Conservation (phyloP, 2,797 vertebrate species). For the Anisognathus igniventris region DNA sequence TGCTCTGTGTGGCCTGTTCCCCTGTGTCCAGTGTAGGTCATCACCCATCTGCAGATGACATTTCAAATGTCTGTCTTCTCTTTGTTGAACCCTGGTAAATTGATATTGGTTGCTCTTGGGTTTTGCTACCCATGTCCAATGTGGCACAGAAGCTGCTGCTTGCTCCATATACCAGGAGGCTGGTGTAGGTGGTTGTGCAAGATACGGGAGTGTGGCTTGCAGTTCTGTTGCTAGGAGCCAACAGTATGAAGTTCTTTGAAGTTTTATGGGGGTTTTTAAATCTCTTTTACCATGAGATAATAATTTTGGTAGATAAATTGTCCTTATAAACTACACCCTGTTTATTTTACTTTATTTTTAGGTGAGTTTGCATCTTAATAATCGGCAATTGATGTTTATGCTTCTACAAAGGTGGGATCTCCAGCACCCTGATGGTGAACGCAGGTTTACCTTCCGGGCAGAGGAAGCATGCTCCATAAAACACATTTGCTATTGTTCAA, state of each 20-base stretch:
- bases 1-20: not conserved
- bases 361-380: not conserved
- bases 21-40: not conserved
- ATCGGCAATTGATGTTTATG: not conserved
- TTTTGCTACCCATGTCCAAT: not conserved
- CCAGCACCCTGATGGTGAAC: not conserved
- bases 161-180: not conserved
- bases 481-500: conserved; percentile 14
- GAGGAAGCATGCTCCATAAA: not conserved
- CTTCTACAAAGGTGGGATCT: not conserved
- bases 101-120: not conserved
- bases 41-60: not conserved
- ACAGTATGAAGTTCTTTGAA: not conserved
- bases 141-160: not conserved
- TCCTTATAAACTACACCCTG: not conserved
- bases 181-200: conserved; percentile 16
- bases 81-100: not conserved
- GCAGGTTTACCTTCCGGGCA: conserved; percentile 12
- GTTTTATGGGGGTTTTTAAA: not conserved
- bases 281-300: not conserved
- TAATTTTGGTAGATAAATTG: not conserved
- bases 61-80: not conserved
- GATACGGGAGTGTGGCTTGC: not conserved
- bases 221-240: conserved; percentile 31
- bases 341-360: conserved; percentile 4